Evolutionary conservation across 2,888 invertebrate species (phyloP).

Genomic region (Drosophila parthenogenetica): DNA sequence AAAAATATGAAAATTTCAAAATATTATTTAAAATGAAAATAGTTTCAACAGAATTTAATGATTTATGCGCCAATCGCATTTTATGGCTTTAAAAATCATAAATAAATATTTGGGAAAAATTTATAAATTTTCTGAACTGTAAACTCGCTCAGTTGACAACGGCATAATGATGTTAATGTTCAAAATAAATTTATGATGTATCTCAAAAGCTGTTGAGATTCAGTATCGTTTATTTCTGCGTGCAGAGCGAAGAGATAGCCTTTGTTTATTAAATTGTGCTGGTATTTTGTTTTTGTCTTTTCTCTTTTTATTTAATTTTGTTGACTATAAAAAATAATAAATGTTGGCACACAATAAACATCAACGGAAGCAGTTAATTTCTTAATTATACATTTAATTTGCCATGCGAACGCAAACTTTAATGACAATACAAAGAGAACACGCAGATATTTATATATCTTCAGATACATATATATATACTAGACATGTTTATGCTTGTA

Average conservation of each 20-base stretch:
- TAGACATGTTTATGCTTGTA: neutral
- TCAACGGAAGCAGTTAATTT: slow-evolving; percentile 79
- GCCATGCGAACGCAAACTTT: slow-evolving; percentile 53
- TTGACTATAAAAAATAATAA: slow-evolving; percentile 24
- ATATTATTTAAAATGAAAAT: slow-evolving; percentile 1
- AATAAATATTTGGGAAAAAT: slow-evolving; percentile 18
- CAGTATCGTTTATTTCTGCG: neutral
- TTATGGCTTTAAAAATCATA: slow-evolving; percentile 28
- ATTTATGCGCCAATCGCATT: slow-evolving; percentile 34
- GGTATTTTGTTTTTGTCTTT: slow-evolving; percentile 20
- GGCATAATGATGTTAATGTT: slow-evolving; percentile 12
- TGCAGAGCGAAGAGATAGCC: neutral
- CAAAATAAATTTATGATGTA: slow-evolving; percentile 34
- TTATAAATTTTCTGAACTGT: slow-evolving; percentile 6
- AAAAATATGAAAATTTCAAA: neutral
- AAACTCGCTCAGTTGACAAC: slow-evolving; percentile 2
- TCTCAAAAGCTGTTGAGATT: slow-evolving; percentile 16
- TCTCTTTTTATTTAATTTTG: slow-evolving; percentile 11
- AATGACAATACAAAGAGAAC: slow-evolving; percentile 35
- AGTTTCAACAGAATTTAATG: slow-evolving; percentile 27
- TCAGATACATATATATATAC: slow-evolving; percentile 4
- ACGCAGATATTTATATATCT: neutral
- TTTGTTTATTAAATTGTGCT: slow-evolving; percentile 13
- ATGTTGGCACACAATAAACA: slow-evolving; percentile 63
- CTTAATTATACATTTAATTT: slow-evolving; percentile 75